Base-by-base conservation (phyloP, 2,113 vertebrate species). In the Apeltes quadracus region DNA sequence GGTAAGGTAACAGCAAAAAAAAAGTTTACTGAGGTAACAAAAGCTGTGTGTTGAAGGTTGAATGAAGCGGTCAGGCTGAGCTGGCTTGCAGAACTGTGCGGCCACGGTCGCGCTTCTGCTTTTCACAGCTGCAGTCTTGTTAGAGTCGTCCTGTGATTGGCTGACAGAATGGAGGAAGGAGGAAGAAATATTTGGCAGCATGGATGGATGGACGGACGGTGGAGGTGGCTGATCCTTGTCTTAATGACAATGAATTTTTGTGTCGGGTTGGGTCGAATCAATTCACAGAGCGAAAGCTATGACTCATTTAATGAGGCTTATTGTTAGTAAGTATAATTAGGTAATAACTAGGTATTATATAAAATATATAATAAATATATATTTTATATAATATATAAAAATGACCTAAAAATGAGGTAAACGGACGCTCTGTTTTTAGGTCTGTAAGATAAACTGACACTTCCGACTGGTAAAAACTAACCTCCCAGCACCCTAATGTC, bases 121-220 rank as follows among this genome's bases (percentile, higher is more conserved):
- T 70, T 69, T 78, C 1, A 61, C 1, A 61, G 22, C 74, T 48
- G 22, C 53, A 59, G 55, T 32, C 72, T 61, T 0, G 69, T 48
- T 53, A 77, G 23, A 76, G 57, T 64, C 61, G 23, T 46, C 61
- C 66, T 84, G 57, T 83, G 86, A 92, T 92, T 91, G 88, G 91
- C 39, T 39, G 6, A 41, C 16, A 9, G 43, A 29, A n/a, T 15
- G 50, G 39, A 57, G 36, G 77, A 53, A 68, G 74, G 46, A 69
- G 55, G 41, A 18, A 7, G 16, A 22, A 48, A 36, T 57, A 62
- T 61, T 75, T 69, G 56, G 50, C 48, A 66, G 50, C 1, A 20
- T 29, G 32, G 1, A 34, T 18, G 15, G 4, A 32, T 48, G 38
- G 51, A n/a, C n/a, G n/a, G n/a, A n/a, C n/a, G n/a, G 39, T 36